Evolutionary conservation across 53 echinoderm and acorn worm species (phyloP).

Genomic region (Mesocentrotus franciscanus): DNA sequence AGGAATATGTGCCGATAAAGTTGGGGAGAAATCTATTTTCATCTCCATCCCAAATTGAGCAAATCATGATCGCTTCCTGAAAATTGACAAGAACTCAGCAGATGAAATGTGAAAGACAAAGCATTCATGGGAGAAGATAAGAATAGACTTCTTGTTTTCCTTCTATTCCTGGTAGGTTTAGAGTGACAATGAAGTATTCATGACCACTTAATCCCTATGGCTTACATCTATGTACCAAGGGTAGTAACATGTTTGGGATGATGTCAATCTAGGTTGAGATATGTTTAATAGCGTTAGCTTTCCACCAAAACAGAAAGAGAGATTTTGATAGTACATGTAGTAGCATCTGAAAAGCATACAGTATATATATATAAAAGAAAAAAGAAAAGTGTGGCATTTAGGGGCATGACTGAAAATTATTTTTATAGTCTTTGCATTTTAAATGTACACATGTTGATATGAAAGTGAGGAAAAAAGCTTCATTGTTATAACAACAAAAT

Average conservation of each 20-base stretch:
- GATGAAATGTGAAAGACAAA: slow-evolving; percentile 29
- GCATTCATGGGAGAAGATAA: background rate
- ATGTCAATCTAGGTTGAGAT: too few relatives aligned
- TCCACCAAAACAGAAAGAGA: too few relatives aligned
- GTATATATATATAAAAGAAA: too few relatives aligned
- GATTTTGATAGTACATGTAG: too few relatives aligned
- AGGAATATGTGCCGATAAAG: background rate
- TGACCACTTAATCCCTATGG: background rate
- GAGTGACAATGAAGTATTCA: background rate
- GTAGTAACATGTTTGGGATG: background rate
- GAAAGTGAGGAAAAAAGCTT: too few relatives aligned
- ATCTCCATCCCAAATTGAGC: slow-evolving; percentile 29
- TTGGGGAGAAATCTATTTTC: slow-evolving; percentile 41
- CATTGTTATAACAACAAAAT: too few relatives aligned
- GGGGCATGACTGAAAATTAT: too few relatives aligned
- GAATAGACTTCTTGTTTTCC: background rate
- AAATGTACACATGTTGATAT: too few relatives aligned
- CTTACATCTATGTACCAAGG: background rate
- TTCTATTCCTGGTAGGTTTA: background rate
- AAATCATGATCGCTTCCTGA: slow-evolving; percentile 57
- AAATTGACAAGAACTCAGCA: background rate
- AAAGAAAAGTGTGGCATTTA: too few relatives aligned
- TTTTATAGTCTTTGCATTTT: too few relatives aligned
- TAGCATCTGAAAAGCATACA: too few relatives aligned
- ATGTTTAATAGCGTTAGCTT: too few relatives aligned